Base-by-base conservation (phyloP, 1,140 invertebrate genomes). In the Halyomorpha halys region DNA sequence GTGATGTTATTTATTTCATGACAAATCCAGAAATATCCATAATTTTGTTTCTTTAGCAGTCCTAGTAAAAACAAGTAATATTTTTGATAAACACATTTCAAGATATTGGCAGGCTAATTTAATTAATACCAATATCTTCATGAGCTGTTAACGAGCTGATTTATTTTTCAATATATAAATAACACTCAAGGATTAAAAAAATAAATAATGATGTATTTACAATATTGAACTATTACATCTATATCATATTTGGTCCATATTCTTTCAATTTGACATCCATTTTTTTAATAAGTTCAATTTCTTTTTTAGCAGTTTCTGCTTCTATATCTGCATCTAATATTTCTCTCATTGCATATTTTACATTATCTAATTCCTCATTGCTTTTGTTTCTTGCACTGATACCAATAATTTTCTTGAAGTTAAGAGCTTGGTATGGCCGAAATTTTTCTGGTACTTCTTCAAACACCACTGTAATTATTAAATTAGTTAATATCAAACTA, bases 321-420 rank as follows among this genome's bases (percentile, higher is more conserved):
- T 78, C 77, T 34, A 74, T 76, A 71, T 75, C 73, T 14, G 79
- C 69, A 75, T 84, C 82, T 64, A 84, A 68, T 15, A 80, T 70
- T 53, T 75, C 74, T 44, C 85, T 74, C 44, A 86, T 68, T 34
- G 76, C 72, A 11, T 77, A 49, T 72, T 85, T 86, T 2, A 85
- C 73, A 19, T 77, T 68, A 15, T 75, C 67, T 14, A 85, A 73
- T 69, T 79, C 77, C 3, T 75, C 70, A 2, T 70, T 69, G 64
- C 74, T 74, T 44, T 78, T 76, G 54, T 80, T 72, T 23, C 14
- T 69, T 3, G 83, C 83, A 19, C 83, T 84, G 70, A 86, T 82
- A 18, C 80, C 76, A 18, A 89, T 70, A 44, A 90, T 79, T 68
- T 83, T 76, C 65, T 88, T 79, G 76, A 95, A 94, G 59, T 81